Base-by-base conservation (phyloP, 2,113 vertebrate genomes). In the Ciconia boyciana region DNA sequence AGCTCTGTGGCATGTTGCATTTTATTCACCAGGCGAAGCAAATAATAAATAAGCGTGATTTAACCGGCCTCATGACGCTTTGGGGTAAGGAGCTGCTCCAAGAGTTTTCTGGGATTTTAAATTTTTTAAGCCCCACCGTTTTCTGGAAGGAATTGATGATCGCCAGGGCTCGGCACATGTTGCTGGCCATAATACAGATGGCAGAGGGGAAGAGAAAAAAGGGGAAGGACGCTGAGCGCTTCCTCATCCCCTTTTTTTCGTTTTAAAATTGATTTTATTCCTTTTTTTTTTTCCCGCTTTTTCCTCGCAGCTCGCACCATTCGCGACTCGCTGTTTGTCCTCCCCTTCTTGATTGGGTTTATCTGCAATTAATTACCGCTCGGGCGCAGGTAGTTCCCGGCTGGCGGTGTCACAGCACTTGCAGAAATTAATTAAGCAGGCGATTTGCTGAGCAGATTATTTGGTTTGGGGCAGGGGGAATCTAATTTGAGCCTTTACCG, bases 161-260 rank as follows among this genome's bases (percentile, higher is more conserved):
- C 2, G 10, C 48, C 12, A 4, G 61, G 32, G 52, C 43, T 60
- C 3, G 3, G 21, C 6, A 4, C 24, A 2, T 3, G 39, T 21
- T 24, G 28, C 6, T 8, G 54, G 22, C 44, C 2, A 2, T 26
- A 44, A 64, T 32, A 64, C 3, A 9, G 22, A 32, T 24, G 48
- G 16, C 1, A 3, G 34, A 54, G 29, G 11, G n/a, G 41, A 29
- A 48, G 26, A n/a, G 4, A 11, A 26, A 48, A 32, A 48, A 6
- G 21, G 13, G 28, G 77, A 19, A 46, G 25, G 31, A 8, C 17
- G 19, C 51, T 6, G 48, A 49, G n/a, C 1, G 9, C 52, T 28
- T 44, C 62, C 46, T 31, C 11, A 0, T 16, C 48, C 39, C 4
- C 8, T 39, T 22, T 41, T 34, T 54, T 61, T 44, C 10, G 13